Base-by-base conservation (phyloP, 1,140 invertebrate species). In the Onthophagus taurus region DNA sequence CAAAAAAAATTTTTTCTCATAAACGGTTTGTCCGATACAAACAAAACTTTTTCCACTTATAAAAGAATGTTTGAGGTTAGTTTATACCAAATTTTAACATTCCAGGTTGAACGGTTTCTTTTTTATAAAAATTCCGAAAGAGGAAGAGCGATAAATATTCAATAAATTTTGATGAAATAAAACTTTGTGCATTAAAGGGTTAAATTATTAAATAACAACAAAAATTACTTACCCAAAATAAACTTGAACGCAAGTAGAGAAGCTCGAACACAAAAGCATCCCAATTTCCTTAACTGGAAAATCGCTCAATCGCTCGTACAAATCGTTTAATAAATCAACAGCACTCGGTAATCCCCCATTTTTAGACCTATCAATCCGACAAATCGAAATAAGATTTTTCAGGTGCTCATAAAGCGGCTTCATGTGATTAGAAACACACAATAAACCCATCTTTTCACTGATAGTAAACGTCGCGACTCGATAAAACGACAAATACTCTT, bases 231-330 rank as follows among this genome's bases (percentile, higher is more conserved):
- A 56, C 54, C 35, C 48, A 35, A 52, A 54, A 38, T 56, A 56
- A n/a, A 48, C 38, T 35, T 65, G 63, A 47, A 59, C 57, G 38
- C 63, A 65, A 13, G 61, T 52, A 47, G 57, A 61, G 6, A 65
- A 39, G 31, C 61, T 50, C 6, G 63, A 57, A 42, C 57, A 63
- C 3, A 64, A 45, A 0, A 63, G 54, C 35, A 54, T 49, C 21
- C 52, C 42, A 17, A 58, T 36, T 37, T 61, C 55, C 41, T 50
- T 53, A 31, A 61, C 49, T 11, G 44, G 52, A 13, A 58, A 19
- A 17, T 48, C 55, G 6, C 55, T 37, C 4, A 58, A 47, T 47
- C 54, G 56, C 19, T 58, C 47, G 44, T 64, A 64, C 6, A 65
- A 44, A 50, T 61, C 59, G 50, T 61, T 61, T n/a, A 65, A 39